Evolutionary conservation across 2,113 vertebrate species (phyloP).

Genomic region (Pygoscelis adeliae): DNA sequence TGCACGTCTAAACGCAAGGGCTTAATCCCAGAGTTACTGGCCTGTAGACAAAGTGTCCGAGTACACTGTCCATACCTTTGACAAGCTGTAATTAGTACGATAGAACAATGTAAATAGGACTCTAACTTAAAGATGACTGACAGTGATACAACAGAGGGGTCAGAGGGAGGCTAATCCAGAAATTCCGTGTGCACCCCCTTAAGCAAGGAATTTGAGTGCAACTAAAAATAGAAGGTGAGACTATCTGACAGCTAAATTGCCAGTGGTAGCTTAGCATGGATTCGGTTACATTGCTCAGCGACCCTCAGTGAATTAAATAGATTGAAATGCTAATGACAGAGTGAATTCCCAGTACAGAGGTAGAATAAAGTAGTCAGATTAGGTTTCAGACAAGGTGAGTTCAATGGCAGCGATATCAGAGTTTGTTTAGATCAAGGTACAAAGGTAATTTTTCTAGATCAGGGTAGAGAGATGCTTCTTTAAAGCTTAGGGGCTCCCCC

Average conservation of each 20-base stretch:
- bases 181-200: slow-evolving; percentile 27
- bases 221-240: slow-evolving; percentile 65
- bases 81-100: slow-evolving; percentile 21
- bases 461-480: slow-evolving; percentile 13
- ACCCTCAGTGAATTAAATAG: slow-evolving; percentile 73
- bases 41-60: background rate
- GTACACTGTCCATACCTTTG: background rate
- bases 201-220: slow-evolving; percentile 22
- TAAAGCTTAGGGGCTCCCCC: slow-evolving; percentile 25
- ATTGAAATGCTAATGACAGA: slow-evolving; percentile 73
- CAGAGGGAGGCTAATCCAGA: slow-evolving; percentile 24
- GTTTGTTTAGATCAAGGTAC: slow-evolving; percentile 57
- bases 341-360: slow-evolving; percentile 63
- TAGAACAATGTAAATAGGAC: background rate
- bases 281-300: slow-evolving; percentile 57
- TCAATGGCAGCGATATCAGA: slow-evolving; percentile 58
- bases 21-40: slow-evolving; percentile 4
- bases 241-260: slow-evolving; percentile 68
- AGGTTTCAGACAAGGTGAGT: slow-evolving; percentile 68
- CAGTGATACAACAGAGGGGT: slow-evolving; percentile 20
- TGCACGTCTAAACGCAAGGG: background rate
- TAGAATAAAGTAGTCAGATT: slow-evolving; percentile 68
- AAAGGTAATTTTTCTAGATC: slow-evolving; percentile 59
- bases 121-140: slow-evolving; percentile 13
- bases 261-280: slow-evolving; percentile 54